These are phyloP conservation scores for Caprella mutica DNA, from an alignment of 2,888 invertebrate species.

Conservation along the genomic window DNA sequence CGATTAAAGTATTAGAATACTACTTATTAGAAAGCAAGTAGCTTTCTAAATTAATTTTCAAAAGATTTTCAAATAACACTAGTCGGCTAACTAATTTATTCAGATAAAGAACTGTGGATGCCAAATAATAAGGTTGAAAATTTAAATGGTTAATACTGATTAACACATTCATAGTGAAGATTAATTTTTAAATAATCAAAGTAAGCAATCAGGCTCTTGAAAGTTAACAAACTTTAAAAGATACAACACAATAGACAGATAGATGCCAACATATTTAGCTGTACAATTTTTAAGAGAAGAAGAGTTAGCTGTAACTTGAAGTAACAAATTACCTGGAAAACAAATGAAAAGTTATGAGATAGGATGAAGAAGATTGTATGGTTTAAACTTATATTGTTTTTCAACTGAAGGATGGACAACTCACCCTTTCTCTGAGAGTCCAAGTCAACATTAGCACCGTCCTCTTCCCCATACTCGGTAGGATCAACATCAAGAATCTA, in stretches of 20 bases:
- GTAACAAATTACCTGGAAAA: conserved; percentile 3
- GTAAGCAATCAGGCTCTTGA: background rate
- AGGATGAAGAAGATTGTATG: too few relatives aligned
- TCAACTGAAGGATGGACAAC: conserved; percentile 95
- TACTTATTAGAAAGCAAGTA: background rate
- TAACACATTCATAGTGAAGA: background rate
- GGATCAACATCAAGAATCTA: conserved; percentile 88
- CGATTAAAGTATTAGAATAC: too few relatives aligned
- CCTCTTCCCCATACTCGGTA: conserved; percentile 88
- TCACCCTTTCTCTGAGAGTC: conserved; percentile 98
- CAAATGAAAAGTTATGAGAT: too few relatives aligned
- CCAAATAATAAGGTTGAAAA: background rate
- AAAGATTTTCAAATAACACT: background rate
- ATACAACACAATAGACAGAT: background rate
- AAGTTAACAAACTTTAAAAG: too few relatives aligned
- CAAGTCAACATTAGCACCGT: conserved; percentile 95
- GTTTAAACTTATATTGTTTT: too few relatives aligned
- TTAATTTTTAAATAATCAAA: background rate
- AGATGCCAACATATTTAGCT: background rate
- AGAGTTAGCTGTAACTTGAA: background rate
- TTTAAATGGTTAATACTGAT: background rate
- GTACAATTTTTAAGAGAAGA: background rate
- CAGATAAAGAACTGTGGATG: background rate
- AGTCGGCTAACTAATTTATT: background rate
- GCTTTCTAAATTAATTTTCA: background rate